Conservation (phyloP, 2,797 vertebrate genomes). For the Melopsittacus undulatus region DNA sequence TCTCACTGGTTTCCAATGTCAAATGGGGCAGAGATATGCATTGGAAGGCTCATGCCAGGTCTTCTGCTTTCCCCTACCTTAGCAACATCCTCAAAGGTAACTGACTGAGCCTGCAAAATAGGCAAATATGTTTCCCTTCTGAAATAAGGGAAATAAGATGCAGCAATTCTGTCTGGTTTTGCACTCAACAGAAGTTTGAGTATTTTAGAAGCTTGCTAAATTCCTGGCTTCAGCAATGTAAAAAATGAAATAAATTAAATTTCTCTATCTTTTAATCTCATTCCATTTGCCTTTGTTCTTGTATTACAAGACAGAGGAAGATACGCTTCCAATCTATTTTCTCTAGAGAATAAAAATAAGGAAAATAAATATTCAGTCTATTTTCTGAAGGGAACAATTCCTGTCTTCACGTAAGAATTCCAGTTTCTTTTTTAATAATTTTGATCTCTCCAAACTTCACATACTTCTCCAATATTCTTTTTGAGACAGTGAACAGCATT, state of each 20-base stretch:
- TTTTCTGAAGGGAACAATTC: neutral
- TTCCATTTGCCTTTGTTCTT: neutral
- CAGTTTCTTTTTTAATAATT: neutral
- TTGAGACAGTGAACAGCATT: neutral
- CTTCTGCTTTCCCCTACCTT: neutral
- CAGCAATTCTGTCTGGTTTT: neutral
- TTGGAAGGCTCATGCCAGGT: neutral
- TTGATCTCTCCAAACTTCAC: neutral
- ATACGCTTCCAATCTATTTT: neutral
- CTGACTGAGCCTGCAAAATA: neutral
- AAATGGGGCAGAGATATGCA: neutral
- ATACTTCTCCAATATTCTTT: neutral
- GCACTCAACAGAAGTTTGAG: neutral
- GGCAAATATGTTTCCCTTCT: neutral
- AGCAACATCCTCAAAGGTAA: neutral
- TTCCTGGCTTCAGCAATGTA: neutral
- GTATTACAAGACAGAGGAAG: neutral
- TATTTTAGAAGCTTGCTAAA: neutral
- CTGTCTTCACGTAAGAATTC: neutral
- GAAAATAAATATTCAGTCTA: neutral
- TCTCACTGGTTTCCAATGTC: neutral
- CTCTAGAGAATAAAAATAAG: neutral
- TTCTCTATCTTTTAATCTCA: neutral
- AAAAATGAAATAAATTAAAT: constrained; percentile 10
- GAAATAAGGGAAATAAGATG: neutral